Percentiles rank a stretch among this genome's conserved stretches.
These are phyloP conservation scores for Prostheceraeus crozeri DNA, from an alignment of 2,888 invertebrate genomes.

Conservation along the genomic window DNA sequence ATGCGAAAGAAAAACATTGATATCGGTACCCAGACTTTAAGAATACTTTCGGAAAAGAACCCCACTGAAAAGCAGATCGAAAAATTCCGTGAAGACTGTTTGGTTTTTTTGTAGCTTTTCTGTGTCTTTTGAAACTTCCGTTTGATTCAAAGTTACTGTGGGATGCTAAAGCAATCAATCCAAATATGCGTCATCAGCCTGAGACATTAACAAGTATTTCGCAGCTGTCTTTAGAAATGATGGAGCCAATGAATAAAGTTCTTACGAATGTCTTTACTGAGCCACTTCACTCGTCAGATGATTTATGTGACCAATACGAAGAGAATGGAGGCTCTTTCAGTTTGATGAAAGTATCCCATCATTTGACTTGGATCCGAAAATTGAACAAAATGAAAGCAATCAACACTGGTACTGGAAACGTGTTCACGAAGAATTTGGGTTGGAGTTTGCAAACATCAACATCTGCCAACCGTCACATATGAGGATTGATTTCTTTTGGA, in stretches of 20 bases:
- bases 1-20: slow-evolving; percentile 7
- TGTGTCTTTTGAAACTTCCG: neutral
- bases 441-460: slow-evolving; percentile 1
- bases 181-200: slow-evolving; percentile 3
- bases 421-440: slow-evolving; percentile 26
- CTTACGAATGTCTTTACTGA: slow-evolving; percentile 15
- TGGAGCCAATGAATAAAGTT: slow-evolving; percentile 29
- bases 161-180: slow-evolving; percentile 9
- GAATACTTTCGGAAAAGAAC: slow-evolving; percentile 5
- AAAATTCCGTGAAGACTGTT: neutral
- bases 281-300: slow-evolving; percentile 23
- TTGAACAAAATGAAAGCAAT: too few species aligned
- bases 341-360: slow-evolving; percentile 23
- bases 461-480: neutral
- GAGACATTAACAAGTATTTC: slow-evolving; percentile 23
- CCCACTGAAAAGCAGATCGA: slow-evolving; percentile 6
- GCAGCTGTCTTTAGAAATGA: slow-evolving; percentile 13
- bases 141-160: slow-evolving; percentile 2
- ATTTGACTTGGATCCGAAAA: too few species aligned
- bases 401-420: slow-evolving; percentile 28
- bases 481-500: slow-evolving; percentile 15
- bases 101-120: neutral
- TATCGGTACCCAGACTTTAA: slow-evolving; percentile 7
- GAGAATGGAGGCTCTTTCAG: slow-evolving; percentile 23
- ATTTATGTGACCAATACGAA: slow-evolving; percentile 28